Percentiles rank a stretch among this genome's conserved stretches.
These are phyloP conservation scores for Glyptemys insculpta DNA, from an alignment of 2,797 vertebrate species.

Conservation along the genomic window DNA sequence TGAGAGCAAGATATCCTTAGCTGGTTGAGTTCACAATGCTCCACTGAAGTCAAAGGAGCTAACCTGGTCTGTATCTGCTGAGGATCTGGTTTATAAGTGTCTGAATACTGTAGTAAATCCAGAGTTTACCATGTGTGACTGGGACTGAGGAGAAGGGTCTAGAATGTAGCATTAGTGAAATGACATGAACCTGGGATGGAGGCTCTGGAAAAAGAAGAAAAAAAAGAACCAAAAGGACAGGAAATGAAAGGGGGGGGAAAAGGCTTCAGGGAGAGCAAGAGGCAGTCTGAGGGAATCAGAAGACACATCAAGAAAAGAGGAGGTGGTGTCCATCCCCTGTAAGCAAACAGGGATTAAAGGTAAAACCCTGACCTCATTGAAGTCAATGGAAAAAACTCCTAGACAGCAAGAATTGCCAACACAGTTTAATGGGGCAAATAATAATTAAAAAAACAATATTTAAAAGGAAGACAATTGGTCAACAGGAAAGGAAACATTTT, in stretches of 20 bases:
- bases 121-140: background rate
- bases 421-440: background rate
- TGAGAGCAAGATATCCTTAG: background rate
- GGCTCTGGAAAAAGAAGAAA: background rate
- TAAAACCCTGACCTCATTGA: background rate
- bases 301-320: background rate
- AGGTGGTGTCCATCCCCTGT: background rate
- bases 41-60: background rate
- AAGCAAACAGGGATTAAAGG: fast-evolving
- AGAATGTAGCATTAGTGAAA: background rate
- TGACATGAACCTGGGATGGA: background rate
- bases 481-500: background rate
- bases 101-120: background rate
- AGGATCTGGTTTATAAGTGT: background rate
- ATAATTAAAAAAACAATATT: background rate
- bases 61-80: background rate
- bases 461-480: background rate
- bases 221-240: background rate
- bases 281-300: background rate
- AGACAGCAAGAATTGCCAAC: background rate
- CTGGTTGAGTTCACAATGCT: background rate
- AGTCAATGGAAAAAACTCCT: background rate
- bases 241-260: background rate
- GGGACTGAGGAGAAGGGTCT: background rate
- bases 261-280: background rate